phyloP scores from a whole-genome alignment of 2,113 vertebrate species.

The Cyprinodon brontotheroides region DNA sequence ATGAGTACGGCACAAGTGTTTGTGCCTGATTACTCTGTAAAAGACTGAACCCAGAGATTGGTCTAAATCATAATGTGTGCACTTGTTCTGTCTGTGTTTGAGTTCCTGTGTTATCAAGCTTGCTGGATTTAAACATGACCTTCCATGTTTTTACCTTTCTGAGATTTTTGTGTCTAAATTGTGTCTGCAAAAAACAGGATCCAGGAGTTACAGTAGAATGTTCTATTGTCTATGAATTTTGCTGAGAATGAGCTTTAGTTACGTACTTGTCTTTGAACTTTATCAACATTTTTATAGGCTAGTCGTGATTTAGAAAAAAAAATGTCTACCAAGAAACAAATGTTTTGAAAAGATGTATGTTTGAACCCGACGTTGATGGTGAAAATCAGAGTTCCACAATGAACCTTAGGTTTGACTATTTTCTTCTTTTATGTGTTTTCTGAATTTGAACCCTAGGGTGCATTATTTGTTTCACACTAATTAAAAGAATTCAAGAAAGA shows the following conservation, averaged over 20 bases:
- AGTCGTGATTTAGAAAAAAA: not conserved
- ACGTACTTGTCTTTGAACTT: not conserved
- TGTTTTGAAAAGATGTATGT: slow-evolving; percentile 1
- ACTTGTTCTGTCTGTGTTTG: not conserved
- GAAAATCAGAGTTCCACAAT: slow-evolving; percentile 4
- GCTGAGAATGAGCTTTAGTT: not conserved
- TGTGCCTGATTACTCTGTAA: slow-evolving; percentile 49
- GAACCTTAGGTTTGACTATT: slow-evolving; percentile 5
- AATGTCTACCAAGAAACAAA: not conserved
- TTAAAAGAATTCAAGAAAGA: slow-evolving; percentile 54
- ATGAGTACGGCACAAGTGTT: slow-evolving; percentile 48
- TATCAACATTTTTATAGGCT: not conserved
- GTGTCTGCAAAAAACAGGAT: not conserved
- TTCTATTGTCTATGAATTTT: too few species aligned
- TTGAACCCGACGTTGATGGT: slow-evolving; percentile 7
- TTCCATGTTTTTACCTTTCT: slow-evolving; percentile 39
- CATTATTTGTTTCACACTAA: slow-evolving; percentile 49
- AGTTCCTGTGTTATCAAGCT: slow-evolving; percentile 30
- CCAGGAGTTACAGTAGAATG: too few species aligned
- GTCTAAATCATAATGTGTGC: slow-evolving; percentile 15
- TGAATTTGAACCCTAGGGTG: slow-evolving; percentile 27
- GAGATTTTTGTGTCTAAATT: slow-evolving; percentile 22
- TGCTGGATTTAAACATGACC: slow-evolving; percentile 32
- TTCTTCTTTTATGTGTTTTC: slow-evolving; percentile 15
- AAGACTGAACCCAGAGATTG: slow-evolving; percentile 32